Base-by-base conservation (phyloP, 2,888 invertebrate genomes). In the Yponomeuta cagnagella region DNA sequence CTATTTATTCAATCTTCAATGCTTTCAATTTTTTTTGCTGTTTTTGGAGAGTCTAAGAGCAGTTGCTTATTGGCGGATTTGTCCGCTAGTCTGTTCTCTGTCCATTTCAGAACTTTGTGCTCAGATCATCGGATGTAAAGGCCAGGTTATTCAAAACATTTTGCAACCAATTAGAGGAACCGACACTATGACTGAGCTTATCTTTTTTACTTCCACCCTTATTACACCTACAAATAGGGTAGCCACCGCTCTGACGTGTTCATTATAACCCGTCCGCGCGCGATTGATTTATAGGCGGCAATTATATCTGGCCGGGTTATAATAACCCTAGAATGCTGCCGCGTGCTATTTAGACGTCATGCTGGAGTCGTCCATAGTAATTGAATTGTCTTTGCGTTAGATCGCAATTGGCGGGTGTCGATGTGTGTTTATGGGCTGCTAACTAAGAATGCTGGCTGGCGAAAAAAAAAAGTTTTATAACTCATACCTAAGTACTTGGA, bases 271-370 rank as follows among this genome's bases (percentile, higher is more conserved):
- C 63, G 48, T 70, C 70, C 48, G 69, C 69, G 52, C 10, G 10
- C 64, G 70, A 70, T 70, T 64, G 70, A 70, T 70, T 70, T 70
- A 70, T 64, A 70, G 70, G 12, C 30, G 1, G 64, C 64, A 70
- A 70, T 70, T 70, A 70, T 70, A 64, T 43, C 64, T 64, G 48
- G 70, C 37, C 30, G 70, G 63, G 43, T 64, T 64, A 70, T 70
- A 70, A 70, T 64, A 70, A 70, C 33, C 63, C 63, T 63, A 31
- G 65, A 65, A 33, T 65, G 33, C 30, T 31, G 30, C 30, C 31
- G 65, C 31, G 30, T 10, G 65, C 65, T 65, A 65, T 65, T 65
- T 65, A 65, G 65, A 65, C 65, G 65, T 65, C 65, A 65, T 65
- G 33, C 12, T 31, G 65, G 31, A 65, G 65, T 33, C 65, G 65